Conservation (phyloP, 2,888 invertebrate species). For the Taphrorychus bicolor region DNA sequence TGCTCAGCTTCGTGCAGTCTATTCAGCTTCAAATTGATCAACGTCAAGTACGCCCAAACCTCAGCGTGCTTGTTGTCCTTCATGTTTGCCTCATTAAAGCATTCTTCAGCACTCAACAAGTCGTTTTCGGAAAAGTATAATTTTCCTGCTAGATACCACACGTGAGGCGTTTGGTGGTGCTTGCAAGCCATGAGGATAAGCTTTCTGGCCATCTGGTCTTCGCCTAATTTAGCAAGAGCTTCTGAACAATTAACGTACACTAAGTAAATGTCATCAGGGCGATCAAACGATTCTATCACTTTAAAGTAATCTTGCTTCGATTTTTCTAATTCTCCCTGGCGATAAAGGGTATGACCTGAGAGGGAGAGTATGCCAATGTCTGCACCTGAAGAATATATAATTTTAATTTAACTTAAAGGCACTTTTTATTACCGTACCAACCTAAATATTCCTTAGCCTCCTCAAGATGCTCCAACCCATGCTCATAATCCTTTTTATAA, state of each 20-base stretch:
- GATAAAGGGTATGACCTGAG: conserved; percentile 53
- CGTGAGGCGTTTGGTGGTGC: conserved; percentile 54
- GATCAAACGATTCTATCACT: conserved; percentile 51
- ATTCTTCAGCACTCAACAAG: conserved; percentile 56
- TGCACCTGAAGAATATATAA: conserved; percentile 46
- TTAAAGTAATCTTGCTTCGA: conserved; percentile 52
- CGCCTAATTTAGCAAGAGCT: conserved; percentile 46
- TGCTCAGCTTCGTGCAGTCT: conserved; percentile 53
- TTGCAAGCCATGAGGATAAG: conserved; percentile 54
- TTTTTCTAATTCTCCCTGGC: conserved; percentile 45
- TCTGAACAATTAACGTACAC: conserved; percentile 52
- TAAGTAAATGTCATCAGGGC: conserved; percentile 54
- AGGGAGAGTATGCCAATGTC: conserved; percentile 51
- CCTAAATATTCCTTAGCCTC: conserved; percentile 49
- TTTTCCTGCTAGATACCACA: conserved; percentile 53
- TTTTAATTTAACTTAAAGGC: background rate
- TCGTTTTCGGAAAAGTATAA: conserved; percentile 53
- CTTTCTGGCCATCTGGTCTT: conserved; percentile 53
- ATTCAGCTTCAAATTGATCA: conserved; percentile 55
- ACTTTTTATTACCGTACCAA: background rate
- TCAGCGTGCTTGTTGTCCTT: conserved; percentile 55
- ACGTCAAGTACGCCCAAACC: conserved; percentile 56
- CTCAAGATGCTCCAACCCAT: conserved; percentile 53
- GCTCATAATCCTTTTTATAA: conserved; percentile 50
- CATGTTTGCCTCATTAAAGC: conserved; percentile 56